These are phyloP conservation scores for Philhelius pedissequus DNA, from an alignment of 2,888 invertebrate genomes.

Conservation along the genomic window DNA sequence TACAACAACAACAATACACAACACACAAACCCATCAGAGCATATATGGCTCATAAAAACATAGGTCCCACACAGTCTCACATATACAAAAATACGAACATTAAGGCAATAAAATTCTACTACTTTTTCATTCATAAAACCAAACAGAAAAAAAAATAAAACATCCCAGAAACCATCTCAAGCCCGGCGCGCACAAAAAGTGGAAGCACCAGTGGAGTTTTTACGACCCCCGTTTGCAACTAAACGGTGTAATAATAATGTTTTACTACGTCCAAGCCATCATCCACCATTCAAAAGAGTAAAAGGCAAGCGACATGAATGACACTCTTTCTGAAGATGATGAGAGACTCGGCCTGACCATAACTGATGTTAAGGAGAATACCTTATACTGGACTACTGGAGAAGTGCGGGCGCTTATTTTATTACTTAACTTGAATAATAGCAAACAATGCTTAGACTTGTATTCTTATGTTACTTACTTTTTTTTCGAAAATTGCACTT, in stretches of 20 bases:
- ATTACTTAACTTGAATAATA: slow-evolving; percentile 22
- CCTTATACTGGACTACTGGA: background rate
- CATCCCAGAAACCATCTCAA: slow-evolving; percentile 18
- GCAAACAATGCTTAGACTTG: background rate
- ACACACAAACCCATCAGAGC: background rate
- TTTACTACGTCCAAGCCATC: slow-evolving; percentile 66
- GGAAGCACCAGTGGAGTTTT: slow-evolving; percentile 65
- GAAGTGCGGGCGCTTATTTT: slow-evolving; percentile 40
- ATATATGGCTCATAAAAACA: slow-evolving; percentile 47
- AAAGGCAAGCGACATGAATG: slow-evolving; percentile 37
- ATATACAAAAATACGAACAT: slow-evolving; percentile 59
- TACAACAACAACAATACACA: background rate
- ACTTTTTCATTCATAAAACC: slow-evolving; percentile 67
- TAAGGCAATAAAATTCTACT: slow-evolving; percentile 68
- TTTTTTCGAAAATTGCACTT: slow-evolving; percentile 35
- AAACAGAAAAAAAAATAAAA: slow-evolving; percentile 5
- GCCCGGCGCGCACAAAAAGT: slow-evolving; percentile 47
- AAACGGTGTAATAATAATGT: slow-evolving; percentile 69
- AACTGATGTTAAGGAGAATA: background rate
- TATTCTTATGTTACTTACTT: slow-evolving; percentile 18
- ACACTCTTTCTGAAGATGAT: slow-evolving; percentile 39
- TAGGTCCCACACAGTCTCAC: slow-evolving; percentile 46
- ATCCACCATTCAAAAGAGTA: slow-evolving; percentile 33
- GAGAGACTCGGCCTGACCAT: background rate
- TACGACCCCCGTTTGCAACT: slow-evolving; percentile 67